Base-by-base conservation (phyloP, 1,140 invertebrate species). In the Bombus sylvicola region DNA sequence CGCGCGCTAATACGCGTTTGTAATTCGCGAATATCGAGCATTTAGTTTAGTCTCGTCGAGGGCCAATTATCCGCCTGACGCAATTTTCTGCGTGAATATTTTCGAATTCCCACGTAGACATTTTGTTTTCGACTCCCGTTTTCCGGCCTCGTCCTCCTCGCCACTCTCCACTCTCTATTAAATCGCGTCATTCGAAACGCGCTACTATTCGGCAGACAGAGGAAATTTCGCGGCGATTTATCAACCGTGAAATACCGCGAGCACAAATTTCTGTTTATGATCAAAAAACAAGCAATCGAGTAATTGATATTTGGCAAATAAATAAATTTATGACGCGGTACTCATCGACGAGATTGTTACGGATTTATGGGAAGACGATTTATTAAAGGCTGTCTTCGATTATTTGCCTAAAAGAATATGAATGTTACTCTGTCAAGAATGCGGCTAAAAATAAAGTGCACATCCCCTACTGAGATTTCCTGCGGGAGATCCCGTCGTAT, bases 11-110 rank as follows among this genome's bases (percentile, higher is more conserved):
- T 37, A 39, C 41, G 43, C 34, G 59, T 15, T 31, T 6, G 73
- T 77, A 83, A 83, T 83, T 83, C 37, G 43, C 73, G 81, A 34
- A 39, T 66, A 31, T 68, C 73, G 59, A 9, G 10, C 53, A 31
- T 74, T 82, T 74, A 82, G 62, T 68, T 57, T 66, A n/a, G 59
- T 9, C n/a, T 34, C 53, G 39, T n/a, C 22, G 53, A 43, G 43
- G 41, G 15, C 47, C 83, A 84, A 84, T 84, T 84, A 84, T 37
- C 31, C 25, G 5, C 37, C 41, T 53, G 37, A 25, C 39, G 78
- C 83, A 84, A 84, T 84, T 84, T 79, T 72, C 83, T 72, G 25
- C 64, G 66, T n/a, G 76, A 5, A 84, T 72, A 79, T 79, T 72
- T 47, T 28, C 75, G 39, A 62, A 72, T 62, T n/a, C 28, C 53